Percentiles rank a stretch among this genome's conserved stretches.
Conservation (phyloP, 2,888 invertebrate genomes). For the Oscheius myriophilus region DNA sequence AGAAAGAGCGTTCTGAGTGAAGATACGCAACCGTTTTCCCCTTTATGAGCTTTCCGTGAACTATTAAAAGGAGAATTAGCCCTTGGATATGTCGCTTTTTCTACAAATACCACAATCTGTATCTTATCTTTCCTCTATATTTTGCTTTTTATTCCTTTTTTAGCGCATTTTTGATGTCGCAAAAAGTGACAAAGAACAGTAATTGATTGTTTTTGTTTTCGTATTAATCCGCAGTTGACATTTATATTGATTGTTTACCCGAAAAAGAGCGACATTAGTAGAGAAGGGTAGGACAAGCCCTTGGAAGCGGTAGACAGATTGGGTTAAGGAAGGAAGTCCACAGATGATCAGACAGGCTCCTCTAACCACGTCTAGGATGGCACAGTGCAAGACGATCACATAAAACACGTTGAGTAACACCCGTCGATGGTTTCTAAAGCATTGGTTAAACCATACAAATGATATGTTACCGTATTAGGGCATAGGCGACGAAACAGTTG, state of each 20-base stretch:
- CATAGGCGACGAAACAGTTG: slow-evolving; percentile 66
- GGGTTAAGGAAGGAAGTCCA: slow-evolving; percentile 47
- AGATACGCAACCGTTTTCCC: too few relatives aligned
- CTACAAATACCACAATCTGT: too few relatives aligned
- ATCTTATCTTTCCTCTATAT: too few relatives aligned
- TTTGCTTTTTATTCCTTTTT: too few relatives aligned
- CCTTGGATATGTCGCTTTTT: too few relatives aligned
- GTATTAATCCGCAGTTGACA: too few relatives aligned
- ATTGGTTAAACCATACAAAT: background rate
- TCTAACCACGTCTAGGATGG: slow-evolving; percentile 65
- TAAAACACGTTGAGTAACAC: slow-evolving; percentile 69
- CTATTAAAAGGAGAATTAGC: too few relatives aligned
- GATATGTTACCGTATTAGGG: slow-evolving; percentile 41
- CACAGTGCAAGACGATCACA: slow-evolving; percentile 68
- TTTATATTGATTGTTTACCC: slow-evolving; percentile 32
- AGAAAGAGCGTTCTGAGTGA: too few relatives aligned
- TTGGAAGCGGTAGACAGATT: slow-evolving; percentile 37
- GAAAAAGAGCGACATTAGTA: slow-evolving; percentile 37
- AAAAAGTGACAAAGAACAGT: too few relatives aligned
- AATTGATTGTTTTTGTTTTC: too few relatives aligned
- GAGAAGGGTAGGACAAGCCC: slow-evolving; percentile 32
- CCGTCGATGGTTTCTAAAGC: slow-evolving; percentile 47
- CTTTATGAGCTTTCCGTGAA: too few relatives aligned
- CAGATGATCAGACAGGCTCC: slow-evolving; percentile 65
- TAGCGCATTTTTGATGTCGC: too few relatives aligned